Evolutionary conservation across 2,113 vertebrate species (phyloP).

Genomic region (Glaucomys volans): DNA sequence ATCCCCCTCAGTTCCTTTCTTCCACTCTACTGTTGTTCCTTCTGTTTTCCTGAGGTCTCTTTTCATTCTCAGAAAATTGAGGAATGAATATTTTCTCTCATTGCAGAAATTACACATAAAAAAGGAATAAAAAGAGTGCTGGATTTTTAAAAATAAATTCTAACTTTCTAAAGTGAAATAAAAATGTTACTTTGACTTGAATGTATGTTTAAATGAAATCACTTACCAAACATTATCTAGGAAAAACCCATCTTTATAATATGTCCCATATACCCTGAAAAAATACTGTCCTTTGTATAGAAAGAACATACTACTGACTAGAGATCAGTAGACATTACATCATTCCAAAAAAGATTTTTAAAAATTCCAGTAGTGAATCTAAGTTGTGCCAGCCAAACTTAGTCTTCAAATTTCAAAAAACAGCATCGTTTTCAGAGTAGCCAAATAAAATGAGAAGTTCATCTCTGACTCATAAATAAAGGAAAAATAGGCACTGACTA

Average conservation of each 20-base stretch:
- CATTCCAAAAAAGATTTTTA: not conserved
- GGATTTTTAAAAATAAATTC: not conserved
- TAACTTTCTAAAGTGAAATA: not conserved
- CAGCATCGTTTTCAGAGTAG: not conserved
- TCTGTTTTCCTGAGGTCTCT: no score
- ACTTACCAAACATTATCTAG: not conserved
- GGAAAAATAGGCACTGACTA: not conserved
- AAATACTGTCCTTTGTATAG: not conserved
- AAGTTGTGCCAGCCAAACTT: not conserved
- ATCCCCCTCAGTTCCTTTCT: no score
- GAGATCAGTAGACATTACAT: not conserved
- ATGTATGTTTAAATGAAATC: not conserved
- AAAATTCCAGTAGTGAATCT: not conserved
- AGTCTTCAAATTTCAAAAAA: not conserved
- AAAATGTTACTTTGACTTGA: not conserved
- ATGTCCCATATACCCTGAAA: not conserved
- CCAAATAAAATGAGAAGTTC: not conserved
- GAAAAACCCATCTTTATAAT: not conserved
- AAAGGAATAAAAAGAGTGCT: no score
- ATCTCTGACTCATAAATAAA: not conserved
- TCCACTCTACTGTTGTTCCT: no score
- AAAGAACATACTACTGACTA: not conserved
- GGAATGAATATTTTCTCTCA: no score
- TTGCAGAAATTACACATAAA: no score
- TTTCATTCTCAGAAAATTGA: no score